Evolutionary conservation across 1,140 invertebrate species (phyloP).

Genomic region (Acarapis woodi): DNA sequence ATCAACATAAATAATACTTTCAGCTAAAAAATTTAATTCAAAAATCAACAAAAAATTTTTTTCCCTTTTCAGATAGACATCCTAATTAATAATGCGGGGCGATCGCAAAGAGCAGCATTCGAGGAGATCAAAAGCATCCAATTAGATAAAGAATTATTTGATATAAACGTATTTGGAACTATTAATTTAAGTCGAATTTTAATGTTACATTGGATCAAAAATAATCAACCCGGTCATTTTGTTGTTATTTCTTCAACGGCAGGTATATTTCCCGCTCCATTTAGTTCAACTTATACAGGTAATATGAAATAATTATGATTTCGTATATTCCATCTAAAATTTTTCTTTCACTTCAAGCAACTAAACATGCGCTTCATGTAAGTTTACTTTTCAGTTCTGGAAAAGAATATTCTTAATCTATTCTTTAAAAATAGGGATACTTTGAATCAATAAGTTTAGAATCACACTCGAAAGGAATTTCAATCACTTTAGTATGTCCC

Average conservation of each 20-base stretch:
- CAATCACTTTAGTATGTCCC: constrained; percentile 40
- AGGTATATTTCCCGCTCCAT: constrained; percentile 33
- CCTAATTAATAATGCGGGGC: constrained; percentile 47
- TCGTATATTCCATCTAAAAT: too few relatives aligned
- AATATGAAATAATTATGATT: too few relatives aligned
- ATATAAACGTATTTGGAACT: constrained; percentile 46
- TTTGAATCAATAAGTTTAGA: constrained; percentile 9
- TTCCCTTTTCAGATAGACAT: constrained; percentile 30
- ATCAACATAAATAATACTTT: background rate
- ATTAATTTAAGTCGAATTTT: constrained; percentile 36
- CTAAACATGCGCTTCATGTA: constrained; percentile 54
- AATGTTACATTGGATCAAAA: constrained; percentile 30
- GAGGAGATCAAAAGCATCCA: constrained; percentile 32
- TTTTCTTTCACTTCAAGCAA: too few relatives aligned
- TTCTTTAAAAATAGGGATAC: constrained; percentile 4
- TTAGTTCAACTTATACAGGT: constrained; percentile 43
- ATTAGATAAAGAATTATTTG: constrained; percentile 45
- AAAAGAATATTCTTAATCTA: background rate
- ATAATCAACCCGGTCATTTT: constrained; percentile 26
- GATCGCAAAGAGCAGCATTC: constrained; percentile 45
- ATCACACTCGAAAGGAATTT: constrained; percentile 21
- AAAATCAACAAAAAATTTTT: background rate
- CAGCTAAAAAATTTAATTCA: background rate
- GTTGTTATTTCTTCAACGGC: constrained; percentile 40
- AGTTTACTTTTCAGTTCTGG: constrained; percentile 11